Evolutionary conservation across 37 sponge, comb jelly and placozoan species (phyloP).

Genomic region (Sycon ciliatum): DNA sequence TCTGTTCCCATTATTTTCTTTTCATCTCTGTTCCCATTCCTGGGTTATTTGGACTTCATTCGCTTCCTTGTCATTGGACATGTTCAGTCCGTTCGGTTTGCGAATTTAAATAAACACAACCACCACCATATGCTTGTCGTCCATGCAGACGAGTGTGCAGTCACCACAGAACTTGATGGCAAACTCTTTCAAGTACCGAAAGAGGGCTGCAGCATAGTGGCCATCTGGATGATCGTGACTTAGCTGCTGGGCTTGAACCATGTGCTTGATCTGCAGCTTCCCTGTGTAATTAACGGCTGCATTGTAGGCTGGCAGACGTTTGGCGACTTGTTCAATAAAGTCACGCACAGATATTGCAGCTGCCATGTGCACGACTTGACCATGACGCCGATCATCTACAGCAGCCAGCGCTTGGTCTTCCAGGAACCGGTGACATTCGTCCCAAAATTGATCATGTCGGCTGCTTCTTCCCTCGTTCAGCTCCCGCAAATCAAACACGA

Average conservation of each 20-base stretch:
- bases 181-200: conserved; percentile 23
- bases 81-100: too few species aligned
- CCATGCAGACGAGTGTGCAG: conserved; percentile 18
- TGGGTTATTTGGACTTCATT: too few species aligned
- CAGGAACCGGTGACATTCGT: conserved; percentile 33
- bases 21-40: too few species aligned
- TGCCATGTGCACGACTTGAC: conserved; percentile 24
- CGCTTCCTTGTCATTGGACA: too few species aligned
- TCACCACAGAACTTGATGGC: conserved; percentile 16
- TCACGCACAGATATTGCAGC: conserved; percentile 25
- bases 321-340: not conserved
- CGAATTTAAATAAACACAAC: too few species aligned
- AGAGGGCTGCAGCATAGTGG: conserved; percentile 36
- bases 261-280: conserved; percentile 27
- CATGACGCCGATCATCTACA: conserved; percentile 39
- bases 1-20: too few species aligned
- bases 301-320: not conserved
- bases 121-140: conserved; percentile 28
- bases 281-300: conserved; percentile 23
- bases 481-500: conserved; percentile 27
- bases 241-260: conserved; percentile 26
- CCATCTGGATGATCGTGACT: conserved; percentile 18
- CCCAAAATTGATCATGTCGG: conserved; percentile 25
- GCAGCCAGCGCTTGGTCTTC: conserved; percentile 14
- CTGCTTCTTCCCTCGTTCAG: conserved; percentile 17